Conservation (phyloP, 2,797 vertebrate genomes). For the Schizopygopsis pylzovi region DNA sequence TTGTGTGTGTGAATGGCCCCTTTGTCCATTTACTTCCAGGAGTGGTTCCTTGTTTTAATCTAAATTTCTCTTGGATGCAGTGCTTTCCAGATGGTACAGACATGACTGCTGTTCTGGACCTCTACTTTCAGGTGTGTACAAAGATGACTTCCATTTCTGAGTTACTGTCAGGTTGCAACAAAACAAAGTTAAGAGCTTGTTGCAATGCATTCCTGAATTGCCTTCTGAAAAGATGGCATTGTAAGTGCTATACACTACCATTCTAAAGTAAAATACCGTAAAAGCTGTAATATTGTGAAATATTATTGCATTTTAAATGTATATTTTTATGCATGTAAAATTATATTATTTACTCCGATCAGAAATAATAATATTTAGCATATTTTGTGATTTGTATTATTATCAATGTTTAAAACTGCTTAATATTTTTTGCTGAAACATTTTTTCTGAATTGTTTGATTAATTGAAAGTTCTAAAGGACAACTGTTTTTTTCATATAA, state of each 20-base stretch:
- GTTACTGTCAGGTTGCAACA: not conserved
- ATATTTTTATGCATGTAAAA: no score
- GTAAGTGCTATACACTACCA: not conserved
- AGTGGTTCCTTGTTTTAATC: not conserved
- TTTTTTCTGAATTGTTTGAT: not conserved
- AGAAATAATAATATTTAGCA: not conserved
- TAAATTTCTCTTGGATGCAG: slow-evolving; percentile 65
- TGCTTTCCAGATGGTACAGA: slow-evolving; percentile 91
- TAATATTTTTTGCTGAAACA: no score
- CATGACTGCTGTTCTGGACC: slow-evolving; percentile 89
- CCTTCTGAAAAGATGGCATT: not conserved
- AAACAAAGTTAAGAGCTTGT: not conserved
- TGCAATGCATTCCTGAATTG: not conserved
- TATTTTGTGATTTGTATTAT: not conserved
- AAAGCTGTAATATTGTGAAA: not conserved
- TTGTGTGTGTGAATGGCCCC: not conserved
- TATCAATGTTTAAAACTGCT: not conserved
- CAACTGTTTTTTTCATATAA: not conserved
- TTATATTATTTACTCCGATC: no score
- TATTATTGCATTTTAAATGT: not conserved
- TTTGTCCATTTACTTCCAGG: not conserved
- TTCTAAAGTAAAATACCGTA: not conserved
- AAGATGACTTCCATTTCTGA: not conserved
- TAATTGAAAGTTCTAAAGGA: not conserved
- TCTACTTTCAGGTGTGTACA: slow-evolving; percentile 89